Evolutionary conservation across 2,797 vertebrate species (phyloP).

Genomic region (Sebastes glaucus): DNA sequence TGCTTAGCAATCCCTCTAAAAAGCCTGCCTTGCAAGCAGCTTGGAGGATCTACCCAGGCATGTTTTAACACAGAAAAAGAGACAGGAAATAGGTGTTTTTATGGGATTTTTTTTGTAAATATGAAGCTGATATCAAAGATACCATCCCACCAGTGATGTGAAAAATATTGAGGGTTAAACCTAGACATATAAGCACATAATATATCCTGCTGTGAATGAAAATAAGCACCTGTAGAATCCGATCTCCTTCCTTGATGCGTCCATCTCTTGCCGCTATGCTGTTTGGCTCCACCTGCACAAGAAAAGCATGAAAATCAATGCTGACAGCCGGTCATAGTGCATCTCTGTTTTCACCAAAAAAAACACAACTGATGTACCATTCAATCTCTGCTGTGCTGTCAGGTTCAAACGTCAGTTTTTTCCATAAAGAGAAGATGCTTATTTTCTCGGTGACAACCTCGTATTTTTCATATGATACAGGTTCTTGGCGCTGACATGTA

Average conservation of each 20-base stretch:
- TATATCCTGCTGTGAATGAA: neutral
- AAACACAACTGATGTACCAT: neutral
- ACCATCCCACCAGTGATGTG: neutral
- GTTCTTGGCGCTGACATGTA: neutral
- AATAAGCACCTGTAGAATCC: slow-evolving; percentile 90
- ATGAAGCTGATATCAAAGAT: neutral
- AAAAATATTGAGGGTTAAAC: rapidly evolving
- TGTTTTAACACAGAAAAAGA: neutral
- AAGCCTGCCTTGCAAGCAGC: neutral
- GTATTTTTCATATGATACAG: neutral
- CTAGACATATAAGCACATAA: neutral
- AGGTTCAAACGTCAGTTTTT: neutral
- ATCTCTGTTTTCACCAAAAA: neutral
- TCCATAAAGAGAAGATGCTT: neutral
- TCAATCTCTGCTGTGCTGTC: slow-evolving; percentile 9
- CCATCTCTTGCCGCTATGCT: slow-evolving; percentile 95
- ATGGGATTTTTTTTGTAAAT: neutral
- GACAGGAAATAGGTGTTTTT: neutral
- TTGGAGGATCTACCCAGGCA: neutral
- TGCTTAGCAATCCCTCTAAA: neutral
- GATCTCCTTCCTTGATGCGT: slow-evolving; percentile 93
- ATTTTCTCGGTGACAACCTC: neutral
- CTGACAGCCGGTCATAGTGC: slow-evolving; percentile 7
- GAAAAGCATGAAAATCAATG: slow-evolving; percentile 28
- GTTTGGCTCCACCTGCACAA: slow-evolving; percentile 90